Base-by-base conservation (phyloP, 2,797 vertebrate species). In the Lutjanus argentimaculatus region DNA sequence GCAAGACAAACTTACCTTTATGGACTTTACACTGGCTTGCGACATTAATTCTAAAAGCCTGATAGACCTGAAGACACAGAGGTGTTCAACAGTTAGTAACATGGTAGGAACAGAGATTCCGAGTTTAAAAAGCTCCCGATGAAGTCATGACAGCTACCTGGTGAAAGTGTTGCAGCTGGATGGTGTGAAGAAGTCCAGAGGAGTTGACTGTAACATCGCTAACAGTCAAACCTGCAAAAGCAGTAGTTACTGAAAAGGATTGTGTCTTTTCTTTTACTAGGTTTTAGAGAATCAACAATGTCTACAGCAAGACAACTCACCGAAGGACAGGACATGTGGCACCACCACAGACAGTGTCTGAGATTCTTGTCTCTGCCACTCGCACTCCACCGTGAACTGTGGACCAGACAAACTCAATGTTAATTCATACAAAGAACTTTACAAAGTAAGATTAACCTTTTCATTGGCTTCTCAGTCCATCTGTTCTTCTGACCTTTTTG, bases 301-400 rank as follows among this genome's bases (percentile, higher is more conserved):
- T 30, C 12, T 40, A 45, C 8, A 25, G 16, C 1, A 4, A 42
- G 6, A 17, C 8, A 69, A 94, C 97, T 95, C 92, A 99, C 98
- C 98, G 7, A 98, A 96, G 67, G 98, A 98, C 77, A 99, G 93
- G 46, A 97, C 95, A 72, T 97, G 96, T 0, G 98, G 97, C 56
- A 97, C 97, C 43, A 96, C 90, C 21, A 97, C 87, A 1, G 96
- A 91, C 46, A 96, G 36, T 16, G 91, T 96, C 93, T 96, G 95
- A 70, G 94, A 94, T 51, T 95, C 95, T 83, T 95, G 95, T 80
- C 93, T 92, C 91, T 98, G 97, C 96, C 98, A 99, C 91, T 99
- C 98, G 80, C 98, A 99, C 85, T 97, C 96, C 92, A 99, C 92
- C 40, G 92, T 94, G 94, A 97, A 99, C 98, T 99, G 94, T 61